These are phyloP conservation scores for Oryzias celebensis DNA, from an alignment of 2,113 vertebrate genomes.

Conservation along the genomic window DNA sequence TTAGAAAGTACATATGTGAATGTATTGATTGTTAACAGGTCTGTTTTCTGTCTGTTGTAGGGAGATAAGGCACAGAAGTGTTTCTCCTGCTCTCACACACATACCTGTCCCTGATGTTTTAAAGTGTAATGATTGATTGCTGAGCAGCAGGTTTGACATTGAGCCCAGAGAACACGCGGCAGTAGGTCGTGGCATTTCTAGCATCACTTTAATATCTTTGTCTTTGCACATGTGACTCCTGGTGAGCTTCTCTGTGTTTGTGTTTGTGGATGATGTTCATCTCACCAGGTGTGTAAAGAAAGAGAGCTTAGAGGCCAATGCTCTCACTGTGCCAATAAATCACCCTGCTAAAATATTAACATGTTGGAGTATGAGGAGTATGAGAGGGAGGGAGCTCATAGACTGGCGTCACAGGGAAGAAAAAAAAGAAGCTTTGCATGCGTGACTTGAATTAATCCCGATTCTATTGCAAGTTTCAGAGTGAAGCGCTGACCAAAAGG, in stretches of 20 bases:
- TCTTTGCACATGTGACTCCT: constrained; percentile 34
- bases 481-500: background rate
- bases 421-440: background rate
- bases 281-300: constrained; percentile 48
- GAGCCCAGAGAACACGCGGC: constrained; percentile 62
- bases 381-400: constrained; percentile 11
- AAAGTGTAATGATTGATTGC: constrained; percentile 68
- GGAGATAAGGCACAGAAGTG: constrained; percentile 66
- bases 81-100: constrained; percentile 34
- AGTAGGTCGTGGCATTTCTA: constrained; percentile 58
- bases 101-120: constrained; percentile 53
- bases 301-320: constrained; percentile 58
- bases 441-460: background rate
- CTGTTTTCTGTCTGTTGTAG: constrained; percentile 71
- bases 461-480: background rate
- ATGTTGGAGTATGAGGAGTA: constrained; percentile 37
- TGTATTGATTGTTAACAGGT: constrained; percentile 70
- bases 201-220: constrained; percentile 40
- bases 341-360: constrained; percentile 72
- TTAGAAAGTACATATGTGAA: constrained; percentile 54
- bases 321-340: constrained; percentile 62
- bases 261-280: constrained; percentile 31
- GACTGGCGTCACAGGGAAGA: constrained; percentile 21
- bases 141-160: constrained; percentile 71
- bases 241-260: constrained; percentile 19